Evolutionary conservation across 1,140 invertebrate genomes (phyloP), one percentile per base, ranked within the genome.

Genomic region (Dermatophagoides farinae): DNA sequence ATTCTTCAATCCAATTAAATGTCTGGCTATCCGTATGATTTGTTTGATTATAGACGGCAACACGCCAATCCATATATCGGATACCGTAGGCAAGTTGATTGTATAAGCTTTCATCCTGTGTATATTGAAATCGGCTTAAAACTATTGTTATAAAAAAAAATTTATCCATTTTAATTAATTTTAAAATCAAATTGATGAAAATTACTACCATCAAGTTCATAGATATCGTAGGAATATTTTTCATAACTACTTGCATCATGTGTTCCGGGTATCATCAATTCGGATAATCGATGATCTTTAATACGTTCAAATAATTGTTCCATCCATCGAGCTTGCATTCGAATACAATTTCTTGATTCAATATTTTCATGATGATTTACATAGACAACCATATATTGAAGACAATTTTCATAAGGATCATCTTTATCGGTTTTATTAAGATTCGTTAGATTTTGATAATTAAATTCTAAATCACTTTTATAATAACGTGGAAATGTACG

Each of bases 251-350:
- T 79, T 1, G 80, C 78, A 63, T 82, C 77, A 63, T 82, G 80
- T 4, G 78, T 78, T 12, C 80, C 80, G 0, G 79, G 79, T 52
- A 82, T 68, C 61, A 79, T 78, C 1, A 81, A 64, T 53, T 79
- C 72, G 11, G 71, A 67, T 39, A 81, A 63, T 43, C 67, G 70
- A 39, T 73, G 59, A 18, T 68, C 64, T 0, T 71, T 72, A 1
- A 79, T 64, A 5, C 65, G 64, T 0, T 70, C 20, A 20, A 67
- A 70, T 60, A 72, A 67, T 53, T 78, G 74, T 57, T 74, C 71
- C 80, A 83, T 82, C 81, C 81, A 82, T 5, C 76, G 77, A 0
- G 80, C 80, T 65, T 78, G 74, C 40, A 80, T 78, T 64, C 75
- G 75, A 25, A 82, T 68, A 67, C 80, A 83, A 16, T 78, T 75